Evolutionary conservation across 2,113 vertebrate genomes (phyloP).

Genomic region (Urocitellus parryii): DNA sequence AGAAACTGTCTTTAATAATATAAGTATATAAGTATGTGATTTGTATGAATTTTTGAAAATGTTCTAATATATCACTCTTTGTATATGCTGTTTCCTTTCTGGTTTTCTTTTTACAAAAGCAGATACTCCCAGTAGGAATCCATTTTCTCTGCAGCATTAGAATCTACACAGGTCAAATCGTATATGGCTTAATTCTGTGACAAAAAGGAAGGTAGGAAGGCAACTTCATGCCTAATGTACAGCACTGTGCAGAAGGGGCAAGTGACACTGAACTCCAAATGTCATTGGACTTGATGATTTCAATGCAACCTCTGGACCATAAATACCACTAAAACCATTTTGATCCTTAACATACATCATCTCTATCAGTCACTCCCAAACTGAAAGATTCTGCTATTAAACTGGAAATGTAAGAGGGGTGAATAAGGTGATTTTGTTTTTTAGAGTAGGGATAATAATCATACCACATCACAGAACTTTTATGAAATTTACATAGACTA

Average conservation of each 20-base stretch:
- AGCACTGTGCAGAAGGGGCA: not conserved
- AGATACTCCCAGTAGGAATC: not conserved
- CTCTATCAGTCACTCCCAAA: not conserved
- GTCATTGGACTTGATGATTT: not conserved
- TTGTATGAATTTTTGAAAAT: not conserved
- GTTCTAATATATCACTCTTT: not conserved
- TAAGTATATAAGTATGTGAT: not conserved
- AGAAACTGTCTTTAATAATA: not conserved
- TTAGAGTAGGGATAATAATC: not conserved
- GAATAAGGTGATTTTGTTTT: not conserved
- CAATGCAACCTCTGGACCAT: not conserved
- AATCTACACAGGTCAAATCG: not conserved
- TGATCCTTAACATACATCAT: not conserved
- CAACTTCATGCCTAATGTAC: not conserved
- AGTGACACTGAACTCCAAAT: not conserved
- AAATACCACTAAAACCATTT: not conserved
- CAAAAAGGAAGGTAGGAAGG: not conserved
- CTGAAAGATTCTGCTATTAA: not conserved
- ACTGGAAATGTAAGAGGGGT: not conserved
- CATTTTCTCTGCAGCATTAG: not conserved
- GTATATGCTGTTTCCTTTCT: not conserved
- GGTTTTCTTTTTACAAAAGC: not conserved
- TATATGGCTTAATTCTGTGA: not conserved
- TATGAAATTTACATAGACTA: slow-evolving; percentile 27
- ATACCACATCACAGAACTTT: not conserved